Percentiles rank a stretch among this genome's conserved stretches.
Evolutionary conservation across 2,797 vertebrate species (phyloP).

Genomic region (Gallinago nigripennis): DNA sequence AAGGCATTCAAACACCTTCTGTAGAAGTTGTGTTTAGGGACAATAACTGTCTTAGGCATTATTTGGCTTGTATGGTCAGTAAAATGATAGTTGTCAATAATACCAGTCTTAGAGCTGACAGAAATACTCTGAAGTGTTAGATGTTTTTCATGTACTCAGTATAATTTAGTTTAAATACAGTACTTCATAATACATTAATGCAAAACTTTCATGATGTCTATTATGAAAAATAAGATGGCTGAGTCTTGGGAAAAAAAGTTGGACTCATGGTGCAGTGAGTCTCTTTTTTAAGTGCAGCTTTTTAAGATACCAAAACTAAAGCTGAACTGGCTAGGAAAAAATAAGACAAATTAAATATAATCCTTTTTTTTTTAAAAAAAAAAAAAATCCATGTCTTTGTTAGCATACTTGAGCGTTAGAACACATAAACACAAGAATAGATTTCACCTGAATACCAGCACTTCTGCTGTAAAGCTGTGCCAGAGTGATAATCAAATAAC

Average conservation of each 20-base stretch:
- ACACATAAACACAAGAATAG: background rate
- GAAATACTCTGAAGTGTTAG: background rate
- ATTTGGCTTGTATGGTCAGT: slow-evolving; percentile 10
- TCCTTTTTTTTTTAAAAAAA: background rate
- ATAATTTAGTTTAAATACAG: slow-evolving; percentile 27
- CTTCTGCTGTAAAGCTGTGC: background rate
- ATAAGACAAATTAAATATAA: background rate
- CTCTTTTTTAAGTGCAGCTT: background rate
- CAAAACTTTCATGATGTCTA: background rate
- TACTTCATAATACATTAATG: background rate
- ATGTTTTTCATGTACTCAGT: background rate
- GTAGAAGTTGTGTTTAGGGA: slow-evolving; percentile 15
- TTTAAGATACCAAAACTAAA: background rate
- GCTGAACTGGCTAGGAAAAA: background rate
- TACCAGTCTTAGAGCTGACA: background rate
- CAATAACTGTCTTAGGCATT: background rate
- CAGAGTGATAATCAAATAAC: background rate
- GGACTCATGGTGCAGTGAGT: background rate
- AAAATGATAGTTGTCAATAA: slow-evolving; percentile 35
- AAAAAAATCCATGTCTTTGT: background rate
- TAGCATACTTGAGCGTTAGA: background rate
- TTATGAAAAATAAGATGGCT: background rate
- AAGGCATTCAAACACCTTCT: slow-evolving; percentile 48
- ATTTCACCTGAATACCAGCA: background rate
- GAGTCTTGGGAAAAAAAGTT: background rate